Evolutionary conservation across 2,888 invertebrate species (phyloP).

Genomic region (Nowickia ferox): DNA sequence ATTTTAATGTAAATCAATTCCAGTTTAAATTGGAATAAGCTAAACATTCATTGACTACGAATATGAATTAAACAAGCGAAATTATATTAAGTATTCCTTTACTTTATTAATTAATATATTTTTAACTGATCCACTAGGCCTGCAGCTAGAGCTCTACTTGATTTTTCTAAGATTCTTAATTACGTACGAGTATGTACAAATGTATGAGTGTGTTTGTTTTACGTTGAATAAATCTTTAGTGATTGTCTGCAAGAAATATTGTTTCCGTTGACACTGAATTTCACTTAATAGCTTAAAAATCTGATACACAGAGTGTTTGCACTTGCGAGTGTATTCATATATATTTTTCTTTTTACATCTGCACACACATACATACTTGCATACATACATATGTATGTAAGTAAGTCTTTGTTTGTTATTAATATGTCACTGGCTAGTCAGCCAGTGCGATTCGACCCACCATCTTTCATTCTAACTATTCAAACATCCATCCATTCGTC

Average conservation of each 20-base stretch:
- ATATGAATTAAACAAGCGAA: background rate
- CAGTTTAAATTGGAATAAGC: slow-evolving; percentile 48
- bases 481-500: slow-evolving; percentile 4
- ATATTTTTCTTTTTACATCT: background rate
- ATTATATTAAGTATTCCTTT: background rate
- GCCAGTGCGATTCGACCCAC: slow-evolving; percentile 1
- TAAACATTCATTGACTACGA: slow-evolving; percentile 12
- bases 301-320: slow-evolving; percentile 8
- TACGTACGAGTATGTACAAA: background rate
- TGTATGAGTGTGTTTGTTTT: slow-evolving; percentile 14
- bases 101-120: slow-evolving; percentile 49
- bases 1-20: slow-evolving; percentile 48
- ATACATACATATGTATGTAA: background rate
- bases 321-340: background rate
- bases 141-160: slow-evolving; percentile 22
- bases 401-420: slow-evolving; percentile 1
- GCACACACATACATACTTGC: background rate
- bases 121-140: slow-evolving; percentile 52
- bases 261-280: slow-evolving; percentile 80
- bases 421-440: slow-evolving; percentile 41
- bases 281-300: slow-evolving; percentile 56
- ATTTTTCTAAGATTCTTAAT: slow-evolving; percentile 26
- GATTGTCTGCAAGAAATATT: slow-evolving; percentile 76
- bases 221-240: slow-evolving; percentile 55
- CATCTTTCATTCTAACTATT: background rate